A percentile compares a stretch with the other conserved stretches of the same genome.
These are phyloP conservation scores for Mola mola DNA, from an alignment of 2,113 vertebrate genomes.

Conservation along the genomic window DNA sequence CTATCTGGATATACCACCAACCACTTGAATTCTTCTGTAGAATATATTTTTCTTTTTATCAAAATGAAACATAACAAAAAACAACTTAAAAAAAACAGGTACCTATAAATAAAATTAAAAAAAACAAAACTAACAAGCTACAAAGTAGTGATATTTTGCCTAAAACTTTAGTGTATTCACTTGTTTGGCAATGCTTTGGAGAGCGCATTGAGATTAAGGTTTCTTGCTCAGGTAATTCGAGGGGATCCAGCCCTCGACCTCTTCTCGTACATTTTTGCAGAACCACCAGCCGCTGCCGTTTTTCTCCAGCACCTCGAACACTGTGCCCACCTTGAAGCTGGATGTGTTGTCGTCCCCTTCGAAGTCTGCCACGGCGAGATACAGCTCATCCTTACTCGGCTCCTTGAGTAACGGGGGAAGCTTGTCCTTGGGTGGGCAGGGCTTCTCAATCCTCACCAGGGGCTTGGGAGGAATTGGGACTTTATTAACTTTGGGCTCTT, in stretches of 20 bases:
- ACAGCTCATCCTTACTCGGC: conserved; percentile 86
- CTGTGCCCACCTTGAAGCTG: conserved; percentile 92
- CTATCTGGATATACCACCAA: conserved; percentile 99
- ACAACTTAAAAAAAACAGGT: conserved; percentile 64
- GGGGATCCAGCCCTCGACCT: conserved; percentile 96
- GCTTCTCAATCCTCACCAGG: conserved; percentile 84
- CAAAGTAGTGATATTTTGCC: conserved; percentile 53
- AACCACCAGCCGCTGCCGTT: conserved; percentile 97
- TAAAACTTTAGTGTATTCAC: conserved; percentile 8
- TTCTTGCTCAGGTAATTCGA: conserved; percentile 98
- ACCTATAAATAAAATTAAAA: conserved; percentile 84
- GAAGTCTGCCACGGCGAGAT: conserved; percentile 93
- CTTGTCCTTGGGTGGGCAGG: conserved; percentile 80
- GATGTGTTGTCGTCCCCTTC: conserved; percentile 93
- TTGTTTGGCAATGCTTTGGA: too few relatives aligned
- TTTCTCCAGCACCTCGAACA: conserved; percentile 94
- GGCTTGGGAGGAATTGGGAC: conserved; percentile 81
- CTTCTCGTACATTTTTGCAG: conserved; percentile 89
- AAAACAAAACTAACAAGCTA: conserved; percentile 65
- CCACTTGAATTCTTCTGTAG: conserved; percentile 96
- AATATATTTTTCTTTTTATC: too few relatives aligned
- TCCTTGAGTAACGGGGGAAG: conserved; percentile 76
- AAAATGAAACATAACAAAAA: too few relatives aligned
- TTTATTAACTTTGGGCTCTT: conserved; percentile 86
- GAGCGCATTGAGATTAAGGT: too few relatives aligned